Evolutionary conservation across 2,888 invertebrate genomes (phyloP), one percentile per base, ranked within the genome.

Genomic region (Tillus elongatus): DNA sequence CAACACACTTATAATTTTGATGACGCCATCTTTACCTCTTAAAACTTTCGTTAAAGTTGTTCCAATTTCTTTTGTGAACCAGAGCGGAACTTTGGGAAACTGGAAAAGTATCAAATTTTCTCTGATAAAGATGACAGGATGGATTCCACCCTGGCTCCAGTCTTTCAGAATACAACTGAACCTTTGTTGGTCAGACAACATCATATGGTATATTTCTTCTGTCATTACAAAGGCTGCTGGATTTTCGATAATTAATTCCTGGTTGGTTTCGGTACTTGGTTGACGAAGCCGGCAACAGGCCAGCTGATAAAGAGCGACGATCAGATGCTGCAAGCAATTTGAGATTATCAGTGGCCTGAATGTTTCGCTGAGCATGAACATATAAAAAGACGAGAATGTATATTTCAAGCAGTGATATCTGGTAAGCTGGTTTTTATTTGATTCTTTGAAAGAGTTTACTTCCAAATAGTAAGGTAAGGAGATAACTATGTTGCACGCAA

Each of bases 241-340:
- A 9, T 36, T 29, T 15, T 30, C 31, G 3, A 26, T 15, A 11
- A 16, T 64, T 37, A 59, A 54, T 2, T 47, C 40, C 40, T 46
- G 46, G n/a, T n/a, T n/a, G n/a, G n/a, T n/a, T n/a, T n/a, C n/a
- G n/a, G n/a, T n/a, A n/a, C n/a, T n/a, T 62, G 37, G 81, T 77
- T 62, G 77, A 74, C 72, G 74, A 16, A 82, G 54, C 4, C 79
- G 79, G 24, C 77, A 78, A 67, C 75, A 75, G 14, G 75, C 68
- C 33, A 86, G 63, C 61, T 85, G 85, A 49, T 83, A 73, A 15
- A 84, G 61, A 2, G 74, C 75, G 38, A 79, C 78, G 34, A 87
- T 61, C 45, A 83, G 67, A 57, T 74, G 73, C 55, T 70, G 69
- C 38, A 79, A 57, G 64, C 73, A 70, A 46, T 74, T 62, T 33